A percentile compares a stretch with the other conserved stretches of the same genome.
Evolutionary conservation across 92 coral and sea anemone genomes (phyloP).

Genomic region (Pocillopora meandrina): DNA sequence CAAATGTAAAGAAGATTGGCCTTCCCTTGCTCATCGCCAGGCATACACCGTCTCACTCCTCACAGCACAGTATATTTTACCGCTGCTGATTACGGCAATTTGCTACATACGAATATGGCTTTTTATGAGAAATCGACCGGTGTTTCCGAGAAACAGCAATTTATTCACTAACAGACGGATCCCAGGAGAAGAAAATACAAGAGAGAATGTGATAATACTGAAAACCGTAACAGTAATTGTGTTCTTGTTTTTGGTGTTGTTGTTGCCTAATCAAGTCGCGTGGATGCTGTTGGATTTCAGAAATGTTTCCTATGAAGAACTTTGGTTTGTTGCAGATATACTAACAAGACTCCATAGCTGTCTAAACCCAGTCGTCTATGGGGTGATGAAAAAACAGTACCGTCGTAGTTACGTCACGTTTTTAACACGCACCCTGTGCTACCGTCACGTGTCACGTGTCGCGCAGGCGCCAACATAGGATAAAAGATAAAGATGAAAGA

Average conservation of each 20-base stretch:
- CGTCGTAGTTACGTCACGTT: too few species aligned
- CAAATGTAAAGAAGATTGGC: slow-evolving; percentile 65
- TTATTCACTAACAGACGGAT: not conserved
- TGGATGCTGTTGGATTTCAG: slow-evolving; percentile 83
- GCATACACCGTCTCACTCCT: slow-evolving; percentile 35
- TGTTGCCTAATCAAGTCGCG: slow-evolving; percentile 74
- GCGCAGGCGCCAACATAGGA: too few species aligned
- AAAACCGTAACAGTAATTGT: slow-evolving; percentile 71
- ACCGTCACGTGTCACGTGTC: too few species aligned
- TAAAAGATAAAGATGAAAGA: too few species aligned
- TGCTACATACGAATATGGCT: slow-evolving; percentile 71
- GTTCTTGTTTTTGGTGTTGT: slow-evolving; percentile 55
- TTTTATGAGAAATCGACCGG: slow-evolving; percentile 41
- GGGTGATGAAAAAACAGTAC: too few species aligned
- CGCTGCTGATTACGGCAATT: slow-evolving; percentile 56
- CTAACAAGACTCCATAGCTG: slow-evolving; percentile 73
- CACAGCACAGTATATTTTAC: slow-evolving; percentile 59
- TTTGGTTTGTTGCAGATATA: slow-evolving; percentile 50
- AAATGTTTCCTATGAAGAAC: slow-evolving; percentile 33
- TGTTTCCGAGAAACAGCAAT: slow-evolving; percentile 30
- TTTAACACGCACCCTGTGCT: too few species aligned
- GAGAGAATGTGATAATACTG: slow-evolving; percentile 64
- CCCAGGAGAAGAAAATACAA: slow-evolving; percentile 38
- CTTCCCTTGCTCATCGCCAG: slow-evolving; percentile 28
- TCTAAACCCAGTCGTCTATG: slow-evolving; percentile 73